Evolutionary conservation across 53 echinoderm and acorn worm genomes (phyloP).

Genomic region (Holothuria scabra): DNA sequence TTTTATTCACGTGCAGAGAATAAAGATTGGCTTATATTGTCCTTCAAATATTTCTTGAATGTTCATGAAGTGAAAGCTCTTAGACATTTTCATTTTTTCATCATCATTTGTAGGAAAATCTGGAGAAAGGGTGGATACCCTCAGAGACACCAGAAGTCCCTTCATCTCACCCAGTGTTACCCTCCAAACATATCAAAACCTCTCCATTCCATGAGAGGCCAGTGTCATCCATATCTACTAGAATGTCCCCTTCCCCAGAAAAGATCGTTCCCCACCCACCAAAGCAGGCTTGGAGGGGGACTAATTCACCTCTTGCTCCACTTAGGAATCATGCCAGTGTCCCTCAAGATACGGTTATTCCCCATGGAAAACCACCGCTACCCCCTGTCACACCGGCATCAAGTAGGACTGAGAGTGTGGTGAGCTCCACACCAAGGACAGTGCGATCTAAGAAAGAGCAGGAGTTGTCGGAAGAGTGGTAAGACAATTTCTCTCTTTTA

Average conservation of each 20-base stretch:
- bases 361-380: conserved; percentile 61
- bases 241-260: conserved; percentile 41
- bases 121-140: conserved; percentile 82
- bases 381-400: conserved; percentile 66
- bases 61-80: no score
- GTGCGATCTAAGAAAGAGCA: conserved; percentile 74
- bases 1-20: no score
- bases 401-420: conserved; percentile 38
- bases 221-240: conserved; percentile 16
- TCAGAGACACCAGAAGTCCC: conserved; percentile 73
- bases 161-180: conserved; percentile 59
- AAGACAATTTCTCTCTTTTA: neutral
- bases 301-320: conserved; percentile 59
- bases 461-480: conserved; percentile 91
- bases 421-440: conserved; percentile 74
- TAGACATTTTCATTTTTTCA: no score
- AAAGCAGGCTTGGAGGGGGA: conserved; percentile 76
- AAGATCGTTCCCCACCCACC: conserved; percentile 61
- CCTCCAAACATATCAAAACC: conserved; percentile 42
- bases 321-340: neutral
- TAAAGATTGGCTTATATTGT: no score
- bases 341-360: conserved; percentile 27
- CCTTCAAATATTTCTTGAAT: no score
- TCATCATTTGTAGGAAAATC: conserved; percentile 45
- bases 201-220: conserved; percentile 47